These are phyloP conservation scores for Stegophylla sp. DNA, from an alignment of 2,888 invertebrate species.

Conservation along the genomic window DNA sequence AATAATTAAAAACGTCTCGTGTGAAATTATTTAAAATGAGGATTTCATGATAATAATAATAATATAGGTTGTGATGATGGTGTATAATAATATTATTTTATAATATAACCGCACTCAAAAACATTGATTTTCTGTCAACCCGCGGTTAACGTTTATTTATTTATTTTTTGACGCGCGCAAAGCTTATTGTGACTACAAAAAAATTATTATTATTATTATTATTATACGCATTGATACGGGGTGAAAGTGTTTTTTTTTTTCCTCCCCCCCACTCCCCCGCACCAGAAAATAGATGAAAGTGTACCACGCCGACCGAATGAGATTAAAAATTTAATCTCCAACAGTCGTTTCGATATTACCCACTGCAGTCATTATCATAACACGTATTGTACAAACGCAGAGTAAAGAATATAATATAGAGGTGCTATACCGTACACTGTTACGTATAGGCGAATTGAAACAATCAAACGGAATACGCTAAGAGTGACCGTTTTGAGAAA, in stretches of 20 bases:
- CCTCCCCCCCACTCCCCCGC: too few species aligned
- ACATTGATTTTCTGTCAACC: slow-evolving; percentile 52
- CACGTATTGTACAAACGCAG: too few species aligned
- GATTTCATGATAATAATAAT: slow-evolving; percentile 7
- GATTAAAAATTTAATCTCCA: slow-evolving; percentile 1
- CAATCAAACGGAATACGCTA: too few species aligned
- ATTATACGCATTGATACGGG: neutral
- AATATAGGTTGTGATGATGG: too few species aligned
- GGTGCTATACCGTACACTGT: too few species aligned
- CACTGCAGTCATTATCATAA: too few species aligned
- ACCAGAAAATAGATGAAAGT: neutral
- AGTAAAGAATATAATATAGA: too few species aligned
- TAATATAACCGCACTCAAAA: slow-evolving; percentile 43
- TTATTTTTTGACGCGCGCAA: neutral
- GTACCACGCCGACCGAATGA: neutral
- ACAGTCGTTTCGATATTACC: too few species aligned
- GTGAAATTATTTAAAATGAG: neutral
- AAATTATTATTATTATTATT: too few species aligned
- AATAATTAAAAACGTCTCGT: neutral
- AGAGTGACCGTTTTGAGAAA: too few species aligned
- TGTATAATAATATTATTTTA: slow-evolving; percentile 29
- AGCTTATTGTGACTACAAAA: slow-evolving; percentile 27
- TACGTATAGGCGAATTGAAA: too few species aligned
- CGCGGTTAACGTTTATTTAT: slow-evolving; percentile 5
- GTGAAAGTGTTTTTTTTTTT: neutral